Evolutionary conservation across 2,888 invertebrate species (phyloP), one percentile per base, ranked within the genome.

Genomic region (Xanthia togata): DNA sequence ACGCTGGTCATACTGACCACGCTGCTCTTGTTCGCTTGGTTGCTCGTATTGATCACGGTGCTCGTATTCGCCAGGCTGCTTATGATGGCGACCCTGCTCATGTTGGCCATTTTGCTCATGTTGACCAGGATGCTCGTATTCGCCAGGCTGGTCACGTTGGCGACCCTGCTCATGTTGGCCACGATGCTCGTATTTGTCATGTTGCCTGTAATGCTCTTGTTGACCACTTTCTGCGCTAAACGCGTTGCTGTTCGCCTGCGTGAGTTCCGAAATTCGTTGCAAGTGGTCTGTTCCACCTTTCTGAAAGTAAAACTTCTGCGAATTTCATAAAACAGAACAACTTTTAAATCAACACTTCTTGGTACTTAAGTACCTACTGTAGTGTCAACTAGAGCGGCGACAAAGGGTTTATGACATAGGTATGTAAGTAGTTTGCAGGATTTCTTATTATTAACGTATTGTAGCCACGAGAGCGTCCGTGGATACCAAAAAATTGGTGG

Each of bases 301-400:
- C 50, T 69, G 70, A 35, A 60, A 47, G 35, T 60, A 38, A 62
- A 84, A 50, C 26, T 69, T 73, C 69, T 80, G 81, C 1, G 14
- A 67, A 70, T 47, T 11, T 2, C 5, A 53, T 73, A 23, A 47
- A 38, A 9, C 20, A 44, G 6, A 59, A n/a, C 23, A 59, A 17
- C 2, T 23, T 60, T 50, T n/a, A 14, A 31, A 76, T 14, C 38
- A 17, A 20, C n/a, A 38, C 6, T 11, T 35, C 6, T 11, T 38
- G 35, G 17, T 17, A 47, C 4, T 0, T 47, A 47, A 47, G 17
- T 17, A 47, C 14, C n/a, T n/a, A 64, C n/a, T 64, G 9, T 26
- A 41, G n/a, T 41, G 8, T 63, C n/a, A n/a, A 9, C 23, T 26
- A 64, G 17, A 26, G 26, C 4, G 8, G 26, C 4, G 8, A 26